Evolutionary conservation across 1,140 invertebrate genomes (phyloP).

Genomic region (Bicyclus anynana): DNA sequence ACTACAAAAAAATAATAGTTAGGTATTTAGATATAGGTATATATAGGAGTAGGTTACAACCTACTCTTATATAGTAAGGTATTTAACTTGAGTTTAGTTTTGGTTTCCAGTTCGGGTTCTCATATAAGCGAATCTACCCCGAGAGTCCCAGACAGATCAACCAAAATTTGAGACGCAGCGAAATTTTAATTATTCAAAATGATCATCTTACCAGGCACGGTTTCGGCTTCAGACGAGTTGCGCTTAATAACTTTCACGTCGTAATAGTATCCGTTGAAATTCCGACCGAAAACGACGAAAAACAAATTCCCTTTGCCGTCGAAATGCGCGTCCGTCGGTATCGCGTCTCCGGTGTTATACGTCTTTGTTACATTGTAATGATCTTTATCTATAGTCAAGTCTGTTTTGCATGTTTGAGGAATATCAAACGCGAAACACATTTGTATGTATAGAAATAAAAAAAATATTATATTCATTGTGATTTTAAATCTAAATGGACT

Average conservation of each 20-base stretch:
- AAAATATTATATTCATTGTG: slow-evolving; percentile 14
- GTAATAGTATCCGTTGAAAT: slow-evolving; percentile 46
- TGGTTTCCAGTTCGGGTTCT: too few relatives aligned
- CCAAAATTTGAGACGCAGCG: too few relatives aligned
- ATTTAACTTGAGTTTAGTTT: too few relatives aligned
- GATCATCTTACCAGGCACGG: slow-evolving; percentile 52
- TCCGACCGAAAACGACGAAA: slow-evolving; percentile 44
- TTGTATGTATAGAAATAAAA: slow-evolving; percentile 20
- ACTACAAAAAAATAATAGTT: too few relatives aligned
- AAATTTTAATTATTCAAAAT: slow-evolving; percentile 9
- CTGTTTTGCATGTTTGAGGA: slow-evolving; percentile 36
- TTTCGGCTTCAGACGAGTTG: slow-evolving; percentile 34
- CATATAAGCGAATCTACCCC: too few relatives aligned
- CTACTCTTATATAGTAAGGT: too few relatives aligned
- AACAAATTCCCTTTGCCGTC: slow-evolving; percentile 56
- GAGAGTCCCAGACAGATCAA: too few relatives aligned
- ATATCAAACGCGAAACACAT: slow-evolving; percentile 45
- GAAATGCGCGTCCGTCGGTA: slow-evolving; percentile 53
- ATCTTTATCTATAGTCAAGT: slow-evolving; percentile 49
- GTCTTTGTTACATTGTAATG: slow-evolving; percentile 40
- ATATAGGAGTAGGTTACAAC: too few relatives aligned
- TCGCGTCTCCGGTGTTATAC: slow-evolving; percentile 40
- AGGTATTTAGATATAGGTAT: too few relatives aligned
- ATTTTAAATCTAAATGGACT: not conserved
- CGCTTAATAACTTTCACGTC: slow-evolving; percentile 45